A percentile compares a stretch with the other conserved stretches of the same genome.
Conservation (phyloP, 92 coral and sea anemone genomes). For the Epizoanthus stellaris region DNA sequence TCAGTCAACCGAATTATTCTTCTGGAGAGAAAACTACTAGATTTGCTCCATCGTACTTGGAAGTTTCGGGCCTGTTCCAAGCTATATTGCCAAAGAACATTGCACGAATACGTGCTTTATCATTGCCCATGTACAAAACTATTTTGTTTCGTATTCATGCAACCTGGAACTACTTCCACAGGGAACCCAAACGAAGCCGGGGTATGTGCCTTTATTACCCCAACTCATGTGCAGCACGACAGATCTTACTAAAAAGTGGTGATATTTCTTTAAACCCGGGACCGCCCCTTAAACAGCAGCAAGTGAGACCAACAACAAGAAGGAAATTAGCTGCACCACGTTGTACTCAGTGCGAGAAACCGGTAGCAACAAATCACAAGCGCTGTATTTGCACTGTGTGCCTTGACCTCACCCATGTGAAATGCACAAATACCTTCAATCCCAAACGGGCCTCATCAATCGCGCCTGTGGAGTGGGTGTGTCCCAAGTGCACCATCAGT, state of each 20-base stretch:
- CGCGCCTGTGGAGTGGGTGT: constrained; percentile 48
- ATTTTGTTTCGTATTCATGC: not conserved
- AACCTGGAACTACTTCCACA: not conserved
- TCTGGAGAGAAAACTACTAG: no score
- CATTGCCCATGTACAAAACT: not conserved
- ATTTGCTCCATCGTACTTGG: no score
- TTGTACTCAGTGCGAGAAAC: constrained; percentile 39
- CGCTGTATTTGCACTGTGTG: constrained; percentile 50
- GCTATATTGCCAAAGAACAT: not conserved
- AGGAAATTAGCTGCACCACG: constrained; percentile 20
- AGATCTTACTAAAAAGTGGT: constrained; percentile 36
- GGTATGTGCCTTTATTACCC: constrained; percentile 13
- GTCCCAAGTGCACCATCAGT: constrained; percentile 56
- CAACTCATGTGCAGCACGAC: constrained; percentile 20
- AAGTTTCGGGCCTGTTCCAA: no score
- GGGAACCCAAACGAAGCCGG: constrained; percentile 7
- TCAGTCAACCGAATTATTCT: no score
- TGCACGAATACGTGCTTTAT: not conserved
- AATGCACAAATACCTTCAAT: constrained; percentile 28
- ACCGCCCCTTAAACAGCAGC: constrained; percentile 18
- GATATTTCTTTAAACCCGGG: constrained; percentile 34
- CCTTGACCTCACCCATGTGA: constrained; percentile 37
- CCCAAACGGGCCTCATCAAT: constrained; percentile 30
- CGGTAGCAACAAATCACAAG: constrained; percentile 47
- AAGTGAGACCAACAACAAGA: not conserved